phyloP scores from a whole-genome alignment of 1,140 invertebrate species.

The Augochlora pura region DNA sequence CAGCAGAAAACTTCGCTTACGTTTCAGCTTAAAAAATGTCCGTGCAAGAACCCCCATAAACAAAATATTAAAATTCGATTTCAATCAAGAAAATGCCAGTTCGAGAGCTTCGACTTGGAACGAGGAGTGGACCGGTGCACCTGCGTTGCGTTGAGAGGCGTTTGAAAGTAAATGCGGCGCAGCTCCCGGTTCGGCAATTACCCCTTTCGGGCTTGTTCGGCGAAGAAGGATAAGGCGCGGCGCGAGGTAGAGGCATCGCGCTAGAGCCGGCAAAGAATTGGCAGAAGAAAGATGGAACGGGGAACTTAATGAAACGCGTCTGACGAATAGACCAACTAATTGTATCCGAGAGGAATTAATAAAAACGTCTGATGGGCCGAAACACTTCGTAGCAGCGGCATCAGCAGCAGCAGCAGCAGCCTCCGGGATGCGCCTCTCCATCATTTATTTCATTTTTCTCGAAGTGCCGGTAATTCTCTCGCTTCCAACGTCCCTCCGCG shows the following conservation, averaged over 20 bases:
- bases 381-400: too few relatives aligned
- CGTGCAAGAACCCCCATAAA: too few relatives aligned
- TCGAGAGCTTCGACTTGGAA: too few relatives aligned
- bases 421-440: conserved; percentile 72
- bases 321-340: conserved; percentile 81
- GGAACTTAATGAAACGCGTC: conserved; percentile 79
- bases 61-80: too few relatives aligned
- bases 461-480: conserved; percentile 67
- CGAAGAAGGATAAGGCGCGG: conserved; percentile 49
- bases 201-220: conserved; percentile 37
- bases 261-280: conserved; percentile 66
- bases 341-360: conserved; percentile 80
- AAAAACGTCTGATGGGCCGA: conserved; percentile 73
- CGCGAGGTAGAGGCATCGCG: too few relatives aligned
- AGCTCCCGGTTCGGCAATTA: conserved; percentile 3
- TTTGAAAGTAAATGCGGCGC: background rate
- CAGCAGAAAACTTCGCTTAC: too few relatives aligned
- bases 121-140: too few relatives aligned
- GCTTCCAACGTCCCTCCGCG: conserved; percentile 45
- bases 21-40: too few relatives aligned
- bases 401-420: too few relatives aligned
- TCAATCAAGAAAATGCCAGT: too few relatives aligned
- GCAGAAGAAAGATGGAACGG: conserved; percentile 68
- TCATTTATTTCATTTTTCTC: conserved; percentile 78
- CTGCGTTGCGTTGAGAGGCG: too few relatives aligned